Evolutionary conservation across 2,888 invertebrate genomes (phyloP), one percentile per base, ranked within the genome.

Genomic region (Euspilapteryx auroguttella): DNA sequence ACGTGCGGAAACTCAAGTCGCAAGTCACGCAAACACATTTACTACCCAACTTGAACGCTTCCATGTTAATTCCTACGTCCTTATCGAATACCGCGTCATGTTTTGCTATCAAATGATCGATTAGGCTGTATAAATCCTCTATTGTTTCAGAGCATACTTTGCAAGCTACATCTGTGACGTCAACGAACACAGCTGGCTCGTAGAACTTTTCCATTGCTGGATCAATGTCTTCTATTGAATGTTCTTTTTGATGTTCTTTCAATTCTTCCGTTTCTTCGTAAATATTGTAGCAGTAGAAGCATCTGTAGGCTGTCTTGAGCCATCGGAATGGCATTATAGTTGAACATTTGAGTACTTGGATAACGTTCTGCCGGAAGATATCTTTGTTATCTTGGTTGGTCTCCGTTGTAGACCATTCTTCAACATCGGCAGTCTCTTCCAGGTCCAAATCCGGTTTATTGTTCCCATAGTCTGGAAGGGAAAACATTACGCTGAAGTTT

Each of bases 211-310:
- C 59, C 64, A 75, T 64, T 0, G 66, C 53, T 34, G 63, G 56
- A 4, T 50, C 47, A 33, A 64, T 69, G 1, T 51, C 48, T 12
- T 65, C 55, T 0, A 55, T 58, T 0, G 40, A 29, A 22, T 75
- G 73, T 0, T 30, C 27, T 2, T 38, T 31, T 25, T 75, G 73
- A 27, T 75, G 73, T 3, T 32, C 46, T 30, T 69, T 66, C 10
- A 75, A 35, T 1, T 66, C 65, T 0, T 56, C 46, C 0, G 56
- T 51, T 23, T 75, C 71, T 47, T 69, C 63, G 27, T 68, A 73
- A 12, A 75, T 73, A 8, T 73, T 66, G 39, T 75, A 75, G 38
- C 73, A 75, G 36, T 75, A 75, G 29, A 75, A 75, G 32, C 73
- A 75, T 24, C 73, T 44, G 32, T 73, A 75, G 1, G 65, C 69